phyloP scores from a whole-genome alignment of 1,140 invertebrate genomes.

The Sycophaga agraensis region DNA sequence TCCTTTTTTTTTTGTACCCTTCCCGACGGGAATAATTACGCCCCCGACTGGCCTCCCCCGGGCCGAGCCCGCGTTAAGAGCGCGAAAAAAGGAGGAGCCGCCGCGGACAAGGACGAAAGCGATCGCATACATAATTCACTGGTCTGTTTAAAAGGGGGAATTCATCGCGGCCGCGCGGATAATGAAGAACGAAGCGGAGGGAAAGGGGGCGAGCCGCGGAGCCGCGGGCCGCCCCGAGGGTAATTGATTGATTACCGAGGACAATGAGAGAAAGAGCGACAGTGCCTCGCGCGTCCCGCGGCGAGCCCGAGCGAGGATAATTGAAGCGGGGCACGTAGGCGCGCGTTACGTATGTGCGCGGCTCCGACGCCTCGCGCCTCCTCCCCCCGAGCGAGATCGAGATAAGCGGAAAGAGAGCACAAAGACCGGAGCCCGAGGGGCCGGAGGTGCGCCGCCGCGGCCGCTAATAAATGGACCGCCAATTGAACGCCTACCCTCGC shows the following conservation, averaged over 20 bases:
- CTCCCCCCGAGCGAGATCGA: neutral
- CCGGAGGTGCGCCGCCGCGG: neutral
- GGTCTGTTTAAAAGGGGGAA: constrained; percentile 18
- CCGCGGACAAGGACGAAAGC: neutral
- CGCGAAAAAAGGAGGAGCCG: too few relatives aligned
- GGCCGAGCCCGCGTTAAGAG: neutral
- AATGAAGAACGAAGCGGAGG: constrained; percentile 1
- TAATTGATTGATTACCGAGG: constrained; percentile 15
- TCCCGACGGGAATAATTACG: constrained; percentile 23
- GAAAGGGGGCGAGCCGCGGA: neutral
- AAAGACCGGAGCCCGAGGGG: neutral
- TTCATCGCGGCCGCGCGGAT: constrained; percentile 13
- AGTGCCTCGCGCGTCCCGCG: neutral
- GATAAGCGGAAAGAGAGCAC: neutral
- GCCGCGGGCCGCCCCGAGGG: neutral
- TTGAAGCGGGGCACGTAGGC: constrained; percentile 6
- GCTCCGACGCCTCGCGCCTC: neutral
- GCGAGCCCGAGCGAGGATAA: neutral
- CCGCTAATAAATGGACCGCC: constrained; percentile 24
- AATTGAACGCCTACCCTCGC: constrained; percentile 14
- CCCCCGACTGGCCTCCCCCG: neutral
- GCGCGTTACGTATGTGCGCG: neutral
- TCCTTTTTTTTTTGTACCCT: too few relatives aligned
- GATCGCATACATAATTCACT: constrained; percentile 15
- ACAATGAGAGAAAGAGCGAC: constrained; percentile 13